phyloP scores from a whole-genome alignment of 2,113 vertebrate species.

The Eulacestoma nigropectus region DNA sequence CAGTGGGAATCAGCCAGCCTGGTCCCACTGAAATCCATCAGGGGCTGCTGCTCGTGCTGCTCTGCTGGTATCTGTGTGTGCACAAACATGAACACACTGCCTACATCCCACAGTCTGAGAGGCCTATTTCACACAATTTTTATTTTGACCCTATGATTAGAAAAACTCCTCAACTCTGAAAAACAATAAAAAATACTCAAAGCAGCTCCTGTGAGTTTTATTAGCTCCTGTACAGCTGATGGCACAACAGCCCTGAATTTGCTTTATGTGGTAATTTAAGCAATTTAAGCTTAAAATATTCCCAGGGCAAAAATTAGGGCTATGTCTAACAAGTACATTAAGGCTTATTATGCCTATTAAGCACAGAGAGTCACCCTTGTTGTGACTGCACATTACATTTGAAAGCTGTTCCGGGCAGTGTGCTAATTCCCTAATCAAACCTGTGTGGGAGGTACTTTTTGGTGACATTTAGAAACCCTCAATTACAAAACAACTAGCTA shows the following conservation, averaged over 20 bases:
- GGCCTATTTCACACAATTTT: neutral
- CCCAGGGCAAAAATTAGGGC: neutral
- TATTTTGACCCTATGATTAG: neutral
- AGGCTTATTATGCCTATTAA: conserved; percentile 13
- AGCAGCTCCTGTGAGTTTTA: neutral
- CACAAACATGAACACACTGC: neutral
- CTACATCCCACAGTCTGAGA: neutral
- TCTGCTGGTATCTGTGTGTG: neutral
- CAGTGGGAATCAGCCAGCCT: neutral
- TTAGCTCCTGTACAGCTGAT: neutral
- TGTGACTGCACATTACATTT: neutral
- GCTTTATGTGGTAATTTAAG: neutral
- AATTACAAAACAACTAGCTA: neutral
- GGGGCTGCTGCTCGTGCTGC: neutral
- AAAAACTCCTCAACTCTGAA: neutral
- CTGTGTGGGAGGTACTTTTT: neutral
- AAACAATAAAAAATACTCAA: neutral
- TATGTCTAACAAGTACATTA: conserved; percentile 1
- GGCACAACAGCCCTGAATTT: neutral
- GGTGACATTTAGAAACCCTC: neutral
- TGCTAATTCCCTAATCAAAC: neutral
- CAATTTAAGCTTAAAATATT: neutral
- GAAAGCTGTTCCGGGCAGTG: neutral
- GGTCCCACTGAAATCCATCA: neutral
- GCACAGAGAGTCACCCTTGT: neutral